A percentile compares a stretch with the other conserved stretches of the same genome.
Evolutionary conservation across 2,113 vertebrate genomes (phyloP).

Genomic region (Ciconia stormi): DNA sequence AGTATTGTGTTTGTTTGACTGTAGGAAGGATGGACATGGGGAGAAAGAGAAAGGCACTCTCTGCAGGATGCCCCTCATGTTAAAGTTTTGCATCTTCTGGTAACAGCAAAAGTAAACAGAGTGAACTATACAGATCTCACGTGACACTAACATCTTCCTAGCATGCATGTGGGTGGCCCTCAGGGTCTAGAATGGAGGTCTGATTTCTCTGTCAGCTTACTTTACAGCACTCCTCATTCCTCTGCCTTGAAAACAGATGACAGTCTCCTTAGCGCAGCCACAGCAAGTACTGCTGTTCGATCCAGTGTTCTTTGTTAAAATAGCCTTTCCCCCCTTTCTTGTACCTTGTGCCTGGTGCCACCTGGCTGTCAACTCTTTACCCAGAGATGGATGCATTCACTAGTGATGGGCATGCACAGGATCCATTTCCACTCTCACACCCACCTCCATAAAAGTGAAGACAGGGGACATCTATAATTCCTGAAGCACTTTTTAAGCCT

Average conservation of each 20-base stretch:
- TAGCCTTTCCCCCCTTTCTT: neutral
- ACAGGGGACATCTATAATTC: neutral
- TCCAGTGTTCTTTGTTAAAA: neutral
- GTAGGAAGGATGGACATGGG: neutral
- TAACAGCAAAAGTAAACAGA: neutral
- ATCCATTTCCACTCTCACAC: neutral
- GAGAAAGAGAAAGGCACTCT: neutral
- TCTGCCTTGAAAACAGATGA: neutral
- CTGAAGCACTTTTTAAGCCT: neutral
- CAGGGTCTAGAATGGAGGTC: neutral
- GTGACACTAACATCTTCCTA: neutral
- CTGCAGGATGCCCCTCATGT: neutral
- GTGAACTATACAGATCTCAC: neutral
- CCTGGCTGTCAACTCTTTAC: neutral
- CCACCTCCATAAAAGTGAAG: neutral
- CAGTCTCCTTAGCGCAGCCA: neutral
- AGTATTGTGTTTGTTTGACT: neutral
- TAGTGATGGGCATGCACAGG: neutral
- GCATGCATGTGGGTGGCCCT: neutral
- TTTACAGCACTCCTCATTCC: neutral
- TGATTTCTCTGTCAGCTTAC: neutral
- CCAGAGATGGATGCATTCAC: neutral
- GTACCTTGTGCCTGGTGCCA: neutral
- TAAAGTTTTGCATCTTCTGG: neutral
- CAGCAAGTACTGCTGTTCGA: neutral